phyloP scores from a whole-genome alignment of 2,113 vertebrate species.

The Phylloscopus trochilus region DNA sequence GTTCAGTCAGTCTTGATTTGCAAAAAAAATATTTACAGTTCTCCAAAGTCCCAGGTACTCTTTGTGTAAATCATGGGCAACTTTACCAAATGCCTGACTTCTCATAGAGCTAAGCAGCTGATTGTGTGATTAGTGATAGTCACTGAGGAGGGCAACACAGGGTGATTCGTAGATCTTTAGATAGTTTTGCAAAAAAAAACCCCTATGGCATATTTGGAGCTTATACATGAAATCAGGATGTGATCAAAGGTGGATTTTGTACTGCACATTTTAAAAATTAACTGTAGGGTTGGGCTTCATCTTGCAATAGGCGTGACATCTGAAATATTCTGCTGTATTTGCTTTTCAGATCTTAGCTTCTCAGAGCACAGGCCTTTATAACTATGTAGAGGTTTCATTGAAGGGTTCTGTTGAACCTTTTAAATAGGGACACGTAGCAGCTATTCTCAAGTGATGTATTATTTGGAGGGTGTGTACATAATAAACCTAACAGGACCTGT shows the following conservation, averaged over 20 bases:
- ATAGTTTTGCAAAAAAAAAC: not conserved
- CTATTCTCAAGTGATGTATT: not conserved
- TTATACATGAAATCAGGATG: not conserved
- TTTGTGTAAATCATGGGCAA: not conserved
- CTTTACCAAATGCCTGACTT: not conserved
- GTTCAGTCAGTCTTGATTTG: not conserved
- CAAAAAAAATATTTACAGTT: not conserved
- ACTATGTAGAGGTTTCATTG: not conserved
- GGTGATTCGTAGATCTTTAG: not conserved
- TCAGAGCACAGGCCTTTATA: not conserved
- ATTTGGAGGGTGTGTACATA: not conserved
- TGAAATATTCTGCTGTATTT: not conserved
- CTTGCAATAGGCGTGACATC: not conserved
- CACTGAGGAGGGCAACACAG: not conserved
- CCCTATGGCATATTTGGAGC: not conserved
- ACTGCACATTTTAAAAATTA: not conserved
- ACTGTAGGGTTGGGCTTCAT: not conserved
- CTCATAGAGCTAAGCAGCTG: not conserved
- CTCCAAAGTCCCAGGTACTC: not conserved
- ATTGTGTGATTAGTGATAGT: not conserved
- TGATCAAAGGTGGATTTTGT: not conserved
- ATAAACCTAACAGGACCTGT: not conserved
- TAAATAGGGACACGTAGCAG: not conserved
- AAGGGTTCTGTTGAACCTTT: not conserved
- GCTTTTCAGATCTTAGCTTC: not conserved